Base-by-base conservation (phyloP, 23 tunicate species). In the Aplidium turbinatum region DNA sequence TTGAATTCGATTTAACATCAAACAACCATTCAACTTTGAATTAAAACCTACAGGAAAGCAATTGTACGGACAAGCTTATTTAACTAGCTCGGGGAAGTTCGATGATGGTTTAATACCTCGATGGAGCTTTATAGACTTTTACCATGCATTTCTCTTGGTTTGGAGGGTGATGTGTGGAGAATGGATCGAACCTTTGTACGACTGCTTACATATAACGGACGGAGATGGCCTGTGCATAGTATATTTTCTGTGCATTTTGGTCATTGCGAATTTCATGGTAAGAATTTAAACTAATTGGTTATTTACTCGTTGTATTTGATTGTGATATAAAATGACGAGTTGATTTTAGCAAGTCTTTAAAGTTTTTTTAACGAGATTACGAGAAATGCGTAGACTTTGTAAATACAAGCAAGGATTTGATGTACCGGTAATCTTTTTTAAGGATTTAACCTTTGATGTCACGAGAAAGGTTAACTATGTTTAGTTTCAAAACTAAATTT, bases 101-200 rank as follows among this genome's bases (percentile, higher is more conserved):
- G 5, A 25, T 4, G 72, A 35, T 21, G 48, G 25, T 3, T 25
- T 7, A 21, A 36, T 82, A 1, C 98, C 98, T 7, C 78, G 92
- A 0, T 93, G 98, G 98, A 88, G 82, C 72, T 94, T 94, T 73
- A 65, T 48, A 33, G 86, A 87, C 66, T 94, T 94, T 47, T 90
- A 77, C 38, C 88, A 87, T 42, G 73, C 92, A 5, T 94, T 94
- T 47, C 72, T 94, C 13, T 47, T 94, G 68, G 99, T 87, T 0
- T 86, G 93, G 90, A 63, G 92, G 56, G 98, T 93, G 16, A 81
- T 93, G 87, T 93, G 98, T 55, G 98, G 98, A 2, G 98, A 93
- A 31, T 93, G 98, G 98, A 82, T 93, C 28, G 98, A 93, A 66
- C 89, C 83, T 0, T 63, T 93, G 36, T 82, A 88, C 31, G 93